A percentile compares a stretch with the other conserved stretches of the same genome.
These are phyloP conservation scores for Tribolium freemani DNA, from an alignment of 2,888 invertebrate species.

Conservation along the genomic window DNA sequence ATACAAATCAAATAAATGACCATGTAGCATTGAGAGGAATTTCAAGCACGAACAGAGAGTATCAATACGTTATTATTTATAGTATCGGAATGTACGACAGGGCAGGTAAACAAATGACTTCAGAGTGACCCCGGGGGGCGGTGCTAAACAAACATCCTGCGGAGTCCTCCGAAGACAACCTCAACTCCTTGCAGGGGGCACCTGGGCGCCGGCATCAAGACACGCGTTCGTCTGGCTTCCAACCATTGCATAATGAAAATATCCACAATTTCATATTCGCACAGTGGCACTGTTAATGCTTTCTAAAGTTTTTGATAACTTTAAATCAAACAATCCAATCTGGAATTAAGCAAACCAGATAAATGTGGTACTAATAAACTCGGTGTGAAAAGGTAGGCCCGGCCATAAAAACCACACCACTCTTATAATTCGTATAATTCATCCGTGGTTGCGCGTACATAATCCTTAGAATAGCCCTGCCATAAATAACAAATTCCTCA, in stretches of 20 bases:
- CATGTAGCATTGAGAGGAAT: constrained; percentile 56
- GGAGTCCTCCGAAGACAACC: constrained; percentile 51
- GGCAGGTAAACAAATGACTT: constrained; percentile 65
- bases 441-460: constrained; percentile 23
- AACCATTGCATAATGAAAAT: background rate
- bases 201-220: constrained; percentile 41
- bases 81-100: constrained; percentile 62
- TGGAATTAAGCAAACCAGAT: background rate
- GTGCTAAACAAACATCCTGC: constrained; percentile 64
- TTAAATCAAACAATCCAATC: background rate
- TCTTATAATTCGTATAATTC: background rate
- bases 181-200: constrained; percentile 49
- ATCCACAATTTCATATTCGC: too few relatives aligned
- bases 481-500: constrained; percentile 43
- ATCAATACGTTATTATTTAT: constrained; percentile 66
- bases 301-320: too few relatives aligned
- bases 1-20: constrained; percentile 65
- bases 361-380: background rate
- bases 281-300: too few relatives aligned
- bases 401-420: background rate
- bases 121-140: constrained; percentile 59
- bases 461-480: constrained; percentile 13
- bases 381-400: background rate
- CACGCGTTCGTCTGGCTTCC: constrained; percentile 13
- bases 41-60: constrained; percentile 53